phyloP scores from a whole-genome alignment of 1,140 invertebrate species.

The Coboldia fuscipes region DNA sequence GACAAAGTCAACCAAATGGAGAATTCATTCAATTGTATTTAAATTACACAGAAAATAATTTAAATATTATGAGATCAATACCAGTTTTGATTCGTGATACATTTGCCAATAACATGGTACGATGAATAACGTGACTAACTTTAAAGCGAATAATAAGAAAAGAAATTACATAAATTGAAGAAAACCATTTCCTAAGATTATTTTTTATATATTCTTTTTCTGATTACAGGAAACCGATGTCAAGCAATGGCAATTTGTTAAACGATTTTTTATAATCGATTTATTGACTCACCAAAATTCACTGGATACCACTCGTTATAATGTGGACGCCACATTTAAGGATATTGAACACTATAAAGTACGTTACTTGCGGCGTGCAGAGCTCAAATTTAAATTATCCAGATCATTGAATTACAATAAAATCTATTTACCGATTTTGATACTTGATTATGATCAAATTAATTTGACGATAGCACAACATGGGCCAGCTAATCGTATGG shows the following conservation, averaged over 20 bases:
- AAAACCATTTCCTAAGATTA: slow-evolving; percentile 3
- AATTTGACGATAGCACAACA: too few species aligned
- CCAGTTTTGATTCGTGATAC: slow-evolving; percentile 30
- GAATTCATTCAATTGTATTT: slow-evolving; percentile 35
- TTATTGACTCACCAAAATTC: slow-evolving; percentile 22
- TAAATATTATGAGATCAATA: slow-evolving; percentile 27
- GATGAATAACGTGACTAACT: background rate
- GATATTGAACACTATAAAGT: too few species aligned
- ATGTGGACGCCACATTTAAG: too few species aligned
- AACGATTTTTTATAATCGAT: slow-evolving; percentile 46
- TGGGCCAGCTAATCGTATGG: too few species aligned
- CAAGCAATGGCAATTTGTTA: slow-evolving; percentile 34
- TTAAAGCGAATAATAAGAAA: background rate
- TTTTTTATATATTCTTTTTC: slow-evolving; percentile 1
- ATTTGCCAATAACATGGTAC: slow-evolving; percentile 12
- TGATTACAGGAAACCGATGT: slow-evolving; percentile 18
- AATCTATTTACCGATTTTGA: slow-evolving; percentile 12
- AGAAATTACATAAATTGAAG: slow-evolving; percentile 10
- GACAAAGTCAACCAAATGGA: slow-evolving; percentile 16
- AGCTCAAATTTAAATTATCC: too few species aligned
- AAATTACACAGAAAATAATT: slow-evolving; percentile 22
- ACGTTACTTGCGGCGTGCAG: too few species aligned
- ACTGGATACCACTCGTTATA: too few species aligned
- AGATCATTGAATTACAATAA: too few species aligned
- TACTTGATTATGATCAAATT: slow-evolving; percentile 12